Evolutionary conservation across 2,888 invertebrate species (phyloP).

Genomic region (Cremastinae sp.): DNA sequence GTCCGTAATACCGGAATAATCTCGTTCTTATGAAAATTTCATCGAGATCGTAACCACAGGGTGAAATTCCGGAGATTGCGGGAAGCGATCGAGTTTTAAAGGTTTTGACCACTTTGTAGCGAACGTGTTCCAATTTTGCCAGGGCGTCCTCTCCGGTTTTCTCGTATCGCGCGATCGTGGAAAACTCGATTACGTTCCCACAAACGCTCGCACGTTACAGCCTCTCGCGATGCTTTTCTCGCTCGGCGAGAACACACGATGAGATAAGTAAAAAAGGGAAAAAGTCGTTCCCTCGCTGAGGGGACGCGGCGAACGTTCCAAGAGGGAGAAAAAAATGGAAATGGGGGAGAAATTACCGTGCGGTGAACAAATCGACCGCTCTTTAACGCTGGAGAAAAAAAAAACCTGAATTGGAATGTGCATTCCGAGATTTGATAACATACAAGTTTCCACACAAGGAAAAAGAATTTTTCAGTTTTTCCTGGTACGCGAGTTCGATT

Average conservation of each 20-base stretch:
- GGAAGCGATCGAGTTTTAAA: slow-evolving; percentile 4
- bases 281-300: slow-evolving; percentile 3
- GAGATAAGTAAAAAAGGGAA: not conserved
- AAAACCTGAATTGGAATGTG: not conserved
- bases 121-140: slow-evolving; percentile 28
- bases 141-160: slow-evolving; percentile 11
- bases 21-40: too few relatives aligned
- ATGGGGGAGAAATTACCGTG: slow-evolving; percentile 10
- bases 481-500: too few relatives aligned
- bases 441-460: not conserved
- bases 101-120: slow-evolving; percentile 7
- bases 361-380: not conserved
- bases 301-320: not conserved
- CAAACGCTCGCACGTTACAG: slow-evolving; percentile 15
- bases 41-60: not conserved
- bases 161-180: slow-evolving; percentile 28
- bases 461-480: not conserved
- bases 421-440: not conserved
- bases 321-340: slow-evolving; percentile 1
- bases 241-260: slow-evolving; percentile 4
- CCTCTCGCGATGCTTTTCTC: slow-evolving; percentile 6
- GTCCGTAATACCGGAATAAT: too few relatives aligned
- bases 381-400: slow-evolving; percentile 20
- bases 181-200: slow-evolving; percentile 50
- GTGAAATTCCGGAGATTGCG: slow-evolving; percentile 20